Evolutionary conservation across 2,113 vertebrate genomes (phyloP).

Genomic region (Rhizomys pruinosus): DNA sequence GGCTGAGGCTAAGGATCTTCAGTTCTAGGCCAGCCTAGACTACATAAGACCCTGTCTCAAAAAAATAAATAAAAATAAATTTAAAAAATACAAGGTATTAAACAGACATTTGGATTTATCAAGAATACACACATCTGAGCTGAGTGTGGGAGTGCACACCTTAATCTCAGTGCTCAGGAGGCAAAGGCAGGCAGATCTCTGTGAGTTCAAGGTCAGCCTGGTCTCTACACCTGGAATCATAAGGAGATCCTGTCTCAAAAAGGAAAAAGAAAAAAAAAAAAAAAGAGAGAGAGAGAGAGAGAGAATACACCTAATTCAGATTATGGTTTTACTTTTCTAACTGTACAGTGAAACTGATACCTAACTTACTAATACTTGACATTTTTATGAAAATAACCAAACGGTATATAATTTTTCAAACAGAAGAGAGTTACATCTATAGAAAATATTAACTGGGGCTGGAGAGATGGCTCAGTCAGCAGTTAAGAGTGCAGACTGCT

Average conservation of each 20-base stretch:
- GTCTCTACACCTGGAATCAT: too few species aligned
- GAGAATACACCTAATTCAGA: too few species aligned
- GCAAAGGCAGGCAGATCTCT: too few species aligned
- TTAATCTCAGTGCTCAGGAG: too few species aligned
- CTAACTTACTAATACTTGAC: not conserved
- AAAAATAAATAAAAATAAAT: not conserved
- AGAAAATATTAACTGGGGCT: not conserved
- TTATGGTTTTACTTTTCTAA: constrained; percentile 39
- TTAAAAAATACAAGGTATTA: not conserved
- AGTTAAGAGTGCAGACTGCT: too few species aligned
- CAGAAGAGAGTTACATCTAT: not conserved
- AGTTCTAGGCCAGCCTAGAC: not conserved
- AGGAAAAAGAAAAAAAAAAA: too few species aligned
- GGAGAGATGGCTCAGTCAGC: too few species aligned
- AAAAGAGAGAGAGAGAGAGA: too few species aligned
- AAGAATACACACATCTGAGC: constrained; percentile 55
- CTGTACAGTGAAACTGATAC: not conserved
- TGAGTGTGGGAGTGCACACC: too few species aligned
- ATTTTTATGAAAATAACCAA: not conserved
- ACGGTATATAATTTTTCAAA: constrained; percentile 14
- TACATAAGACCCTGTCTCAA: not conserved
- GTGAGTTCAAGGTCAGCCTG: too few species aligned
- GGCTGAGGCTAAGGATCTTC: not conserved
- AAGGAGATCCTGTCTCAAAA: too few species aligned
- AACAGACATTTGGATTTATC: constrained; percentile 10